Conservation (phyloP, 2,888 invertebrate species). For the Lagria hirta region DNA sequence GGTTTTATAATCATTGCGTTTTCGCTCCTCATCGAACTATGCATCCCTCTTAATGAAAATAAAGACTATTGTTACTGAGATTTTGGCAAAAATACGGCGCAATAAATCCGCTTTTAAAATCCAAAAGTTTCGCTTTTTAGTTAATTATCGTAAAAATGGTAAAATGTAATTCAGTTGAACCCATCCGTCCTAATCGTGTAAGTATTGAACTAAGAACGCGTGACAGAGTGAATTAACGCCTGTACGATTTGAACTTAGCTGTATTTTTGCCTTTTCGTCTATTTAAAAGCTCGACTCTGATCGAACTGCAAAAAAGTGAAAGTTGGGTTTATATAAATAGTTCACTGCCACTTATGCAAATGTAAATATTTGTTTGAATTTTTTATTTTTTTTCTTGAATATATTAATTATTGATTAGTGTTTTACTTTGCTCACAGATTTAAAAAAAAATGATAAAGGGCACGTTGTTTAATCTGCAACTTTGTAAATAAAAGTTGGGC, state of each 20-base stretch:
- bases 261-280: constrained; percentile 50
- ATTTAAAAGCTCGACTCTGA: constrained; percentile 30
- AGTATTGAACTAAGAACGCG: constrained; percentile 22
- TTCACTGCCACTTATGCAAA: constrained; percentile 46
- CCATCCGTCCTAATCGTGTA: constrained; percentile 46
- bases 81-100: constrained; percentile 49
- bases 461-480: constrained; percentile 1
- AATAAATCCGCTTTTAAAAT: constrained; percentile 25
- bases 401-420: constrained; percentile 45
- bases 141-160: constrained; percentile 13
- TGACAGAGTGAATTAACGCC: constrained; percentile 26
- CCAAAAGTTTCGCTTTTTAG: constrained; percentile 16
- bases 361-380: constrained; percentile 35
- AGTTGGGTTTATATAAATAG: constrained; percentile 40
- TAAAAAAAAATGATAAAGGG: constrained; percentile 9
- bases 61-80: constrained; percentile 30
- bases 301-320: constrained; percentile 20
- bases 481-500: constrained; percentile 23
- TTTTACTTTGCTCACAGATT: constrained; percentile 45
- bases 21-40: constrained; percentile 12
- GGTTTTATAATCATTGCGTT: constrained; percentile 1
- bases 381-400: constrained; percentile 21
- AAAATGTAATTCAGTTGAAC: constrained; percentile 24
- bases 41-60: constrained; percentile 7
- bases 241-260: constrained; percentile 37